Evolutionary conservation across 1,140 invertebrate genomes (phyloP).

Genomic region (Coptotermes formosanus): DNA sequence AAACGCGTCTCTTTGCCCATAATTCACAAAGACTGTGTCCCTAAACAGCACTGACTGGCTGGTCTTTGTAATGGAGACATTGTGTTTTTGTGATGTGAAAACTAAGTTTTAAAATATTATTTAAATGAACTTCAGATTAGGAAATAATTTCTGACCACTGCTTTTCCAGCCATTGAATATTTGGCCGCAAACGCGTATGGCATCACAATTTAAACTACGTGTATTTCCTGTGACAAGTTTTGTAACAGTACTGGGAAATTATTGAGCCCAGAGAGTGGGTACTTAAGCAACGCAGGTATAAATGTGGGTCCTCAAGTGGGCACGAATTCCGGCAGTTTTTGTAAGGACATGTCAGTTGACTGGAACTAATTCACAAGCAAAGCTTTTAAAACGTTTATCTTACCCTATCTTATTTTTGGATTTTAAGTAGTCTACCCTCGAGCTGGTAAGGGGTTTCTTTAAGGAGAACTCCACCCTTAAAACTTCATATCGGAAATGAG

Average conservation of each 20-base stretch:
- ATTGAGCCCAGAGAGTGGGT: background rate
- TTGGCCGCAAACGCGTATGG: no score
- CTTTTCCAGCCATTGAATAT: no score
- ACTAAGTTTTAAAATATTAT: no score
- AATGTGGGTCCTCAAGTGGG: no score
- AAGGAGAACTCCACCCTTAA: background rate
- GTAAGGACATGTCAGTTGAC: background rate
- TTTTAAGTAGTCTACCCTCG: background rate
- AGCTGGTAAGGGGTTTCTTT: background rate
- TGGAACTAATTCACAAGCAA: background rate
- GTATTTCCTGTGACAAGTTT: background rate
- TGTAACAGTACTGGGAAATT: background rate
- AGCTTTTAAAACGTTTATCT: background rate
- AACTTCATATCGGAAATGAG: background rate
- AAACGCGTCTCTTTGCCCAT: no score
- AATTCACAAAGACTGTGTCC: no score
- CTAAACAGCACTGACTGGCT: no score
- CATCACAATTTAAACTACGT: no score
- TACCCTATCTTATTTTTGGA: background rate
- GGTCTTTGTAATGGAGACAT: no score
- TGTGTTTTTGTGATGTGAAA: no score
- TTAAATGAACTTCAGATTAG: no score
- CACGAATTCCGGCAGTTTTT: background rate
- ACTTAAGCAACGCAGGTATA: background rate
- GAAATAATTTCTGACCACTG: no score